These are phyloP conservation scores for Nymphalis io DNA, from an alignment of 1,140 invertebrate genomes.

Conservation along the genomic window DNA sequence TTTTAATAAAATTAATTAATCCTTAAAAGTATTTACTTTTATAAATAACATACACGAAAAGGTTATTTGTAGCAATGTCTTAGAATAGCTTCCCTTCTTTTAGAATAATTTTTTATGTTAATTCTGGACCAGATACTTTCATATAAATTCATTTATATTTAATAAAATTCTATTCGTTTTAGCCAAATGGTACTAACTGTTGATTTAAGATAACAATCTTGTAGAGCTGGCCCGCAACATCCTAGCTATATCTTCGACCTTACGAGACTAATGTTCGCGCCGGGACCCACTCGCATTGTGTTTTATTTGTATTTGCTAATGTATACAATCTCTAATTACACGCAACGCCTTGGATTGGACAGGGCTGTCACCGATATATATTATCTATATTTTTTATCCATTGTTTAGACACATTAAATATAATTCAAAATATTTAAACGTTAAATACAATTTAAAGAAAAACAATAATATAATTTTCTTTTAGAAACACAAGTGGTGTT, in stretches of 20 bases:
- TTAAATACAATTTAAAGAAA: no score
- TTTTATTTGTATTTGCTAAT: conserved; percentile 80
- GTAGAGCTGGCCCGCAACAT: conserved; percentile 32
- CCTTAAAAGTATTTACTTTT: no score
- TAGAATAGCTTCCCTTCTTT: no score
- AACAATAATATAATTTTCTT: no score
- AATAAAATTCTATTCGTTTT: not conserved
- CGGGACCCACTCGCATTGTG: conserved; percentile 71
- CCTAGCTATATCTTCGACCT: conserved; percentile 62
- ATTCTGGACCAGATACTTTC: no score
- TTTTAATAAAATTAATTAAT: no score
- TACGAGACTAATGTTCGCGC: conserved; percentile 74
- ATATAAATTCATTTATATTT: no score
- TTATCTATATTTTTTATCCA: not conserved
- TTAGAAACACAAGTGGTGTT: no score
- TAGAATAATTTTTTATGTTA: no score
- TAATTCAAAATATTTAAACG: no score
- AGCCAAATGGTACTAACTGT: conserved; percentile 10
- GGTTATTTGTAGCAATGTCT: no score
- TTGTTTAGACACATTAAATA: not conserved
- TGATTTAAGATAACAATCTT: not conserved
- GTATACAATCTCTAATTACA: conserved; percentile 80
- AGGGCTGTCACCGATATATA: conserved; percentile 51
- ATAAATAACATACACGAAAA: no score
- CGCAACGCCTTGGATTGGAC: conserved; percentile 64